Conservation (phyloP, 2,113 vertebrate species). For the Sardina pilchardus region DNA sequence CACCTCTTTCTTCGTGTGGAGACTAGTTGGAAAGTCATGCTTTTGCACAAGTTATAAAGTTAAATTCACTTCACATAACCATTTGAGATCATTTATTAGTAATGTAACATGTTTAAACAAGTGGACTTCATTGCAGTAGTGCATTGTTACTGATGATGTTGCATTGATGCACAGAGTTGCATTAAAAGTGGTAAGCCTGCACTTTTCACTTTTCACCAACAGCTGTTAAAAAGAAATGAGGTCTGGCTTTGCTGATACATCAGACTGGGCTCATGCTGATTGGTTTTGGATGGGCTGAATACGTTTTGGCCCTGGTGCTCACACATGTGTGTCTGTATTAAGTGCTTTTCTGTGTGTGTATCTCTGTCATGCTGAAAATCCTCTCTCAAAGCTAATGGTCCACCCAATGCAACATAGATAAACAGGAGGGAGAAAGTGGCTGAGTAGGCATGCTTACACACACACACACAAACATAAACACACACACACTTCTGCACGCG, state of each 20-base stretch:
- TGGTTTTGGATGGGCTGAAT: slow-evolving; percentile 6
- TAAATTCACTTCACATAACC: not conserved
- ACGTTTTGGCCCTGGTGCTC: not conserved
- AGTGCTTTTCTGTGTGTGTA: not conserved
- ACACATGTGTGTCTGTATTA: not conserved
- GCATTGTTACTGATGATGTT: not conserved
- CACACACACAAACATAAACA: not conserved
- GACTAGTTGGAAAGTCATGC: not conserved
- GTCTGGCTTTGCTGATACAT: slow-evolving; percentile 11
- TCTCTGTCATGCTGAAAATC: not conserved
- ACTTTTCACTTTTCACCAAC: slow-evolving; percentile 23
- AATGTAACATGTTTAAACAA: too few relatives aligned
- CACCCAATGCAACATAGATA: not conserved
- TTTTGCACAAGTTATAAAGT: not conserved
- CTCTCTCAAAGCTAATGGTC: not conserved
- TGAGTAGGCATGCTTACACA: not conserved
- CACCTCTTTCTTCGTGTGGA: not conserved
- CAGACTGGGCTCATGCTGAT: not conserved
- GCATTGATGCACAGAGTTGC: not conserved
- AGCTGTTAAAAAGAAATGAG: slow-evolving; percentile 21
- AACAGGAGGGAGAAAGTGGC: not conserved
- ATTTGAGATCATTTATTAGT: not conserved
- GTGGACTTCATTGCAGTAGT: not conserved
- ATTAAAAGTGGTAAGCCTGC: not conserved
- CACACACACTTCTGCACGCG: too few relatives aligned